These are phyloP conservation scores for Leucania comma DNA, from an alignment of 2,888 invertebrate genomes.

Conservation along the genomic window DNA sequence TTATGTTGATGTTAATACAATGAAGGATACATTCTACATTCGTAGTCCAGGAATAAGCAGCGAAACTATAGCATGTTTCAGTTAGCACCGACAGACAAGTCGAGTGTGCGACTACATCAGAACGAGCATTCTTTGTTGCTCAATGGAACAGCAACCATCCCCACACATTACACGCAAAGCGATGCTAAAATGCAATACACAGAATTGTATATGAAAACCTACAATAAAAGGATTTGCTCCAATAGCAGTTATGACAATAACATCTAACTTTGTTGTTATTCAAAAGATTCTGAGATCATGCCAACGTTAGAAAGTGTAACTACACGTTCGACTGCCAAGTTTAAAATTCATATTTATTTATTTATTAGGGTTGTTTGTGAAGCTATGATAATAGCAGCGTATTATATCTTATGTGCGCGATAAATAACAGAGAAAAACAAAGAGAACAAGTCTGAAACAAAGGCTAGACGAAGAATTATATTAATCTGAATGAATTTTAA, in stretches of 20 bases:
- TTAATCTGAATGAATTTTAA: constrained; percentile 27
- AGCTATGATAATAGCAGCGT: constrained; percentile 3
- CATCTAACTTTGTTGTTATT: constrained; percentile 56
- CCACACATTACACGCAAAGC: constrained; percentile 59
- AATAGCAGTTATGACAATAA: constrained; percentile 46
- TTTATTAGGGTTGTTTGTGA: constrained; percentile 33
- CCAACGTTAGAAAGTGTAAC: constrained; percentile 54
- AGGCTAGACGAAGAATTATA: constrained; percentile 16
- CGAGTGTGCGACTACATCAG: constrained; percentile 47
- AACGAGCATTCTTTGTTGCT: constrained; percentile 66
- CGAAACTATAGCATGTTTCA: background rate
- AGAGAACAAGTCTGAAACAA: constrained; percentile 11
- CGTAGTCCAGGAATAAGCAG: background rate
- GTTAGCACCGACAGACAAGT: constrained; percentile 3
- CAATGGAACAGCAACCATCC: constrained; percentile 57
- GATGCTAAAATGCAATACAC: constrained; percentile 53
- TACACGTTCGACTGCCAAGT: constrained; percentile 26
- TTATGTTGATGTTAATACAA: background rate
- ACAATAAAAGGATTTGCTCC: constrained; percentile 51
- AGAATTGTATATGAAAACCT: constrained; percentile 55
- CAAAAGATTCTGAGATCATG: constrained; percentile 54
- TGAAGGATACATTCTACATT: background rate
- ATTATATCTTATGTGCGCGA: constrained; percentile 13
- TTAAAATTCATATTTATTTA: constrained; percentile 31
- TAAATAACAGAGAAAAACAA: constrained; percentile 14